Conservation (phyloP, 2,113 vertebrate species). For the Parus major region DNA sequence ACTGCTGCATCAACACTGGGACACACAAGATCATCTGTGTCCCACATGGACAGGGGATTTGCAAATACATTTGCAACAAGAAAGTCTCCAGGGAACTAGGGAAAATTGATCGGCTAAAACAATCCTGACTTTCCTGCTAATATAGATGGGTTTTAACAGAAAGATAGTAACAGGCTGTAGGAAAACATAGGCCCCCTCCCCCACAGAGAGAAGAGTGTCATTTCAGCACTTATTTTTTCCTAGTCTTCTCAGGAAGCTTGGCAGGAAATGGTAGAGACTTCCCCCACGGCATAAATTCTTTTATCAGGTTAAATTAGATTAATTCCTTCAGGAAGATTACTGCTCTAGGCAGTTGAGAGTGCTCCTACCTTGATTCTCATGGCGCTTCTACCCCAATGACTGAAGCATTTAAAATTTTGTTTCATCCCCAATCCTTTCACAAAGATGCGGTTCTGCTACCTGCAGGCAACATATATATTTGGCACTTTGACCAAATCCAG, state of each 20-base stretch:
- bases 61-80: neutral
- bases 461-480: neutral
- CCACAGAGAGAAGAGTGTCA: fast-evolving
- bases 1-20: neutral
- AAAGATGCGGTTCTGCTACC: neutral
- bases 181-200: neutral
- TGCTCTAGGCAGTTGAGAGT: neutral
- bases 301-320: neutral
- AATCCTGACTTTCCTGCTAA: neutral
- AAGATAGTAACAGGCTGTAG: neutral
- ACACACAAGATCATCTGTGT: neutral
- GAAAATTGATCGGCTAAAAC: neutral
- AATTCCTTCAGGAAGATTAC: neutral
- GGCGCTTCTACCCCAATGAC: neutral
- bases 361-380: neutral
- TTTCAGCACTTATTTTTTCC: neutral
- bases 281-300: neutral
- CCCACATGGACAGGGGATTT: neutral
- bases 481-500: neutral
- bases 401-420: neutral
- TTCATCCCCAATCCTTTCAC: neutral
- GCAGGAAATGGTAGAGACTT: neutral
- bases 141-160: neutral
- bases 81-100: neutral
- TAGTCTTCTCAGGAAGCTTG: neutral